phyloP scores from a whole-genome alignment of 1,140 invertebrate species.

The Hyles vespertilio region DNA sequence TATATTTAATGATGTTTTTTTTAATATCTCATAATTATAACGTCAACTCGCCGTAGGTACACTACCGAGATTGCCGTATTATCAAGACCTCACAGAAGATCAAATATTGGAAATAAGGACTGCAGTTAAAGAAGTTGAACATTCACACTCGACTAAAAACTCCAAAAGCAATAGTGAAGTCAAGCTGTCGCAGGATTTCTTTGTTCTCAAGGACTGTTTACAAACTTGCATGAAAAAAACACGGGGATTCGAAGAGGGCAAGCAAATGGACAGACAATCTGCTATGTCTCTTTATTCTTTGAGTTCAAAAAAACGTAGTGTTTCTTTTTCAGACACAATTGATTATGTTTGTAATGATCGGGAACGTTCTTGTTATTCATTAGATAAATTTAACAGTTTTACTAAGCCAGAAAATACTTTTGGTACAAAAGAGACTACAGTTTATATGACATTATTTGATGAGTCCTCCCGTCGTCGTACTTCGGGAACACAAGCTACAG shows the following conservation, averaged over 20 bases:
- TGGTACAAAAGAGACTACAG: slow-evolving; percentile 37
- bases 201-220: background rate
- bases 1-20: background rate
- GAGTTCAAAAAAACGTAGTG: slow-evolving; percentile 20
- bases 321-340: slow-evolving; percentile 23
- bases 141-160: background rate
- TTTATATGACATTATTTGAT: slow-evolving; percentile 52
- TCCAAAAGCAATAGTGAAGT: too few relatives aligned
- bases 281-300: slow-evolving; percentile 13
- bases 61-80: slow-evolving; percentile 35
- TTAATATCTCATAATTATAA: slow-evolving; percentile 2
- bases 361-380: background rate
- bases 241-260: too few relatives aligned
- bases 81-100: slow-evolving; percentile 35
- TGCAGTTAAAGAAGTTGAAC: slow-evolving; percentile 9
- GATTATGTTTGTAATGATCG: slow-evolving; percentile 13
- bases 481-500: slow-evolving; percentile 62
- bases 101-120: slow-evolving; percentile 27
- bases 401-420: slow-evolving; percentile 14
- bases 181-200: slow-evolving; percentile 1
- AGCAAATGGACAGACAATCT: background rate
- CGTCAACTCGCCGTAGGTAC: slow-evolving; percentile 46
- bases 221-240: too few relatives aligned
- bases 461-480: slow-evolving; percentile 30
- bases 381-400: background rate